These are phyloP conservation scores for Ecdyonurus torrentis DNA, from an alignment of 2,888 invertebrate genomes.

Conservation along the genomic window DNA sequence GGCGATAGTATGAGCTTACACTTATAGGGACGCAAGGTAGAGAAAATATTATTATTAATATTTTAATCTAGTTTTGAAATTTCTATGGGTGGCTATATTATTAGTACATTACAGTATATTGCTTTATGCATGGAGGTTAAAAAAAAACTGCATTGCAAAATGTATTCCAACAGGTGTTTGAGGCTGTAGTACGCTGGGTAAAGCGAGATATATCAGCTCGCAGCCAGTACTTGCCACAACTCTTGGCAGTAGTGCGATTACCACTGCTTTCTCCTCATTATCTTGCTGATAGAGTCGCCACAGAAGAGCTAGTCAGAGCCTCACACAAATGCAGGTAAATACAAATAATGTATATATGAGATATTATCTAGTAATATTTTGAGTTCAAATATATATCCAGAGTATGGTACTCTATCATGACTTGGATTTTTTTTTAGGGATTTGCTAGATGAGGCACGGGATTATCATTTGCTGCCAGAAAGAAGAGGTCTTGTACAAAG, in stretches of 20 bases:
- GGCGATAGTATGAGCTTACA: too few species aligned
- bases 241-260: constrained; percentile 57
- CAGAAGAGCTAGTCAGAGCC: constrained; percentile 55
- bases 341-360: background rate
- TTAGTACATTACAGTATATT: background rate
- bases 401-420: background rate
- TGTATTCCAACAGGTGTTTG: constrained; percentile 42
- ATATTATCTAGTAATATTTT: too few species aligned
- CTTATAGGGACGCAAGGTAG: too few species aligned
- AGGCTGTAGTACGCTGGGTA: constrained; percentile 66
- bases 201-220: constrained; percentile 44
- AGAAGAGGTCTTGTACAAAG: constrained; percentile 57
- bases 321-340: constrained; percentile 58
- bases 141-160: background rate
- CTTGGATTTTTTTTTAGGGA: constrained; percentile 33
- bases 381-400: too few species aligned
- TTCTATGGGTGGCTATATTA: background rate
- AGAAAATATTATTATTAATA: background rate
- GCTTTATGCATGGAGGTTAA: background rate
- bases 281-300: constrained; percentile 61
- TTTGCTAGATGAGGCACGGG: constrained; percentile 71
- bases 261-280: constrained; percentile 68
- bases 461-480: constrained; percentile 77
- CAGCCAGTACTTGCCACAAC: constrained; percentile 41
- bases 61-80: background rate